Evolutionary conservation across 2,113 vertebrate species (phyloP), one percentile per base, ranked within the genome.

Genomic region (Xyrauchen texanus): DNA sequence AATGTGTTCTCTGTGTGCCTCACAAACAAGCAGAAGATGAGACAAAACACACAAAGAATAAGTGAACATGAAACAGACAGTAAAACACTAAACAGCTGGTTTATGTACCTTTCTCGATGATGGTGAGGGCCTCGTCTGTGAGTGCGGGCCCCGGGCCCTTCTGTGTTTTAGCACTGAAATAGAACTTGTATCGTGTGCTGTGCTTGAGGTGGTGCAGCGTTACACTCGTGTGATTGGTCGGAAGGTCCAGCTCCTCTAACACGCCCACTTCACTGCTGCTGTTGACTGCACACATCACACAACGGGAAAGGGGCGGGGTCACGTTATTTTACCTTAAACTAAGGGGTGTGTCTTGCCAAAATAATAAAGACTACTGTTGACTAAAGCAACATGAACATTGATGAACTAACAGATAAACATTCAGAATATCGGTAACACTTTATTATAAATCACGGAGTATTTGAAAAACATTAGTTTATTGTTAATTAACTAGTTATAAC

Each of bases 121-220:
- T 89, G 77, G 96, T 96, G 86, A 95, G 83, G 49, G 93, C 95
- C 89, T 99, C 98, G 86, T 96, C 94, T 71, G 95, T 94, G 85
- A 95, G 89, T 81, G 91, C 91, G 68, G 86, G 95, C 85, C 98
- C 97, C 8, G 92, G 81, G 89, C 98, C 97, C 80, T 87, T 92
- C 53, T 84, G 85, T 67, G 96, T 98, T 89, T 94, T 93, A 53
- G 98, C 98, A 2, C 90, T 95, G 87, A 98, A 94, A 88, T 97
- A 97, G 90, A 99, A 98, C 91, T 96, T 98, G 91, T 99, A 99
- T 84, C 95, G 95, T 34, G 96, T 98, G 88, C 94, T 96, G 91
- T 96, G 95, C 92, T 96, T 96, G 91, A 99, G 95, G 88, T 95
- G 91, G 86, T 89, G 92, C 92, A 99, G 87, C 88, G 93, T 96